Percentiles rank a stretch among this genome's conserved stretches.
Conservation (phyloP, 92 coral and sea anemone species). For the Anthopleura xanthogrammica region DNA sequence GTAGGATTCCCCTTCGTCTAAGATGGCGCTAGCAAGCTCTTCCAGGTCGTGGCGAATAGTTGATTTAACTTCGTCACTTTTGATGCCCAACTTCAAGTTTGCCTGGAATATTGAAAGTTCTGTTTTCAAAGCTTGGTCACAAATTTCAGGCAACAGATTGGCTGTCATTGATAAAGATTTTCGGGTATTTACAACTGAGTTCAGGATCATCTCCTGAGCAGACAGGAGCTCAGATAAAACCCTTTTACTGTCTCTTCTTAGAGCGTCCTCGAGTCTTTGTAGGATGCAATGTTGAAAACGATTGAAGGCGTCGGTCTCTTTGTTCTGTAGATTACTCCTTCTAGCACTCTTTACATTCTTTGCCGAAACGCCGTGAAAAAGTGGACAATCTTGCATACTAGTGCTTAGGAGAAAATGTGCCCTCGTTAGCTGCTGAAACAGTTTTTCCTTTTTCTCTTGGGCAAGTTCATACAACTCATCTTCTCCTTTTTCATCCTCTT, state of each 20-base stretch:
- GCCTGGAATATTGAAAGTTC: slow-evolving; percentile 26
- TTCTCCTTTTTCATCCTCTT: slow-evolving; percentile 8
- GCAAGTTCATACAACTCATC: slow-evolving; percentile 9
- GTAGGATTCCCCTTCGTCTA: slow-evolving; percentile 34
- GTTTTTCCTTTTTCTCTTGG: slow-evolving; percentile 34
- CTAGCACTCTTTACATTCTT: slow-evolving; percentile 26
- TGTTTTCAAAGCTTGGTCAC: slow-evolving; percentile 39
- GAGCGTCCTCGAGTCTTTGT: slow-evolving; percentile 29
- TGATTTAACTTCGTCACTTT: slow-evolving; percentile 9
- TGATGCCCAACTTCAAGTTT: slow-evolving; percentile 4
- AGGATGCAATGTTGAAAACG: slow-evolving; percentile 40
- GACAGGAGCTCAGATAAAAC: slow-evolving; percentile 34
- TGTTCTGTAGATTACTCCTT: neutral
- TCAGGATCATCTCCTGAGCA: slow-evolving; percentile 33
- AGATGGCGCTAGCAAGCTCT: slow-evolving; percentile 10
- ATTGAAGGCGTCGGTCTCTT: slow-evolving; percentile 43
- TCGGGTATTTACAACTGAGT: slow-evolving; percentile 12
- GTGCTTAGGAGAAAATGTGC: slow-evolving; percentile 17
- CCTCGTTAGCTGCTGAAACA: slow-evolving; percentile 43
- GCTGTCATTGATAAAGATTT: slow-evolving; percentile 28
- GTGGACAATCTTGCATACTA: slow-evolving; percentile 11
- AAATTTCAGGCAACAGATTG: slow-evolving; percentile 17
- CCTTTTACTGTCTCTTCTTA: slow-evolving; percentile 39
- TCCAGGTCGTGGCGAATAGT: slow-evolving; percentile 25
- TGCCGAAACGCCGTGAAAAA: slow-evolving; percentile 68